Evolutionary conservation across 2,797 vertebrate species (phyloP), one percentile per base, ranked within the genome.

Genomic region (Myoxocephalus aenaeus): DNA sequence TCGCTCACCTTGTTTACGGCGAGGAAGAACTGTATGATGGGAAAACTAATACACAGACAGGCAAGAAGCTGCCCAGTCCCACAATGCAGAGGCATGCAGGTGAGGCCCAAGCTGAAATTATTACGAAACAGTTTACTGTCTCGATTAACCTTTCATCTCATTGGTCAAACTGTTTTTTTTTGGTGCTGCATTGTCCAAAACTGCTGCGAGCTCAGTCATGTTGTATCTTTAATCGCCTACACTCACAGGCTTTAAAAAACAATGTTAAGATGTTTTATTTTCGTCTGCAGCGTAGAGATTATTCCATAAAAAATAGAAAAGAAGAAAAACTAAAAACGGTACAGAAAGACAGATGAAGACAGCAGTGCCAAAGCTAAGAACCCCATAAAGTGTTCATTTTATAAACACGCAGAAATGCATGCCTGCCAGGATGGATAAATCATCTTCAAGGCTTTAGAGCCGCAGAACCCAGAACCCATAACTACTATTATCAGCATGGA

Each of bases 371-470:
- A 78, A 89, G 77, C 82, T 77, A 77, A 79, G 84, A 89, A 80
- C 64, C 70, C 61, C 70, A 82, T 86, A 89, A 89, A 91, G 68
- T 82, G 65, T 70, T 87, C 70, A 57, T 74, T 84, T 87, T 83
- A 85, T 87, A 90, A 92, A 90, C 90, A 86, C 83, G 79, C 66
- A 74, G 54, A 77, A 84, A 90, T 62, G 63, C 70, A 77, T 18
- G 74, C 51, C 78, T 89, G 87, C 87, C 92, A 90, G 75, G 66
- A 87, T 15, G 78, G 66, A 90, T 89, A 86, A 85, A 90, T 91
- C 82, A 87, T 86, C 79, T 81, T 84, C 70, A 42, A 32, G 71
- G 75, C 64, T 92, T 80, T 58, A 73, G 81, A 90, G 54, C 53
- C 40, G 34, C 57, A 25, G 53, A 86, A 80, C 66, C 78, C 62